Conservation (phyloP, 2,888 invertebrate genomes). For the Neoascia interrupta region DNA sequence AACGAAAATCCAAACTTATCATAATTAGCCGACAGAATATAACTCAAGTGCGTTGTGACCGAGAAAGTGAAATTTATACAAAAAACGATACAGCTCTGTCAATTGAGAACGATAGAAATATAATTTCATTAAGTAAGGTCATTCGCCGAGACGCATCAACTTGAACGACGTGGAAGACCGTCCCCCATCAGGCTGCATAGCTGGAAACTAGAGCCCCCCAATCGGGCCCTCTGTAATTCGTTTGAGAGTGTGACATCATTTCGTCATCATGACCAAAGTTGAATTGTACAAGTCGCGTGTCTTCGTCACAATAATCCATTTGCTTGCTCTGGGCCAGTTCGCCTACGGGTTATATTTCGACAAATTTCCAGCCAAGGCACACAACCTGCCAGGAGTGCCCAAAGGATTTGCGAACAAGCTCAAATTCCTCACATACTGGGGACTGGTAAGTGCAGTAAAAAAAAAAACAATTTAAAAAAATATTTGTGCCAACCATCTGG, state of each 20-base stretch:
- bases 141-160: constrained; percentile 29
- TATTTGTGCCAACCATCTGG: too few species aligned
- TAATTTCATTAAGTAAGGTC: constrained; percentile 43
- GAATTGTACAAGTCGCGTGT: constrained; percentile 79
- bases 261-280: constrained; percentile 78
- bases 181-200: background rate
- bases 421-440: constrained; percentile 81
- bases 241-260: constrained; percentile 52
- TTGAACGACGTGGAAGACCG: background rate
- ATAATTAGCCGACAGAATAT: constrained; percentile 5
- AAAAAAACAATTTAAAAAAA: too few species aligned
- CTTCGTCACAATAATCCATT: constrained; percentile 78
- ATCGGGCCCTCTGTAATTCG: background rate
- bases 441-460: constrained; percentile 79
- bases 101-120: constrained; percentile 14
- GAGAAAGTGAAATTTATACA: constrained; percentile 34
- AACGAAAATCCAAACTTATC: constrained; percentile 14
- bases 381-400: constrained; percentile 73
- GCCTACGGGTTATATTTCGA: constrained; percentile 80
- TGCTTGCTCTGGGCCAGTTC: constrained; percentile 78
- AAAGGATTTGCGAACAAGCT: constrained; percentile 78
- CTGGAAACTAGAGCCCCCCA: background rate
- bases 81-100: constrained; percentile 15
- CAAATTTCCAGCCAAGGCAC: constrained; percentile 79
- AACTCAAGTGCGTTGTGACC: constrained; percentile 18